Conservation (phyloP, 2,113 vertebrate species). For the Perca flavescens region DNA sequence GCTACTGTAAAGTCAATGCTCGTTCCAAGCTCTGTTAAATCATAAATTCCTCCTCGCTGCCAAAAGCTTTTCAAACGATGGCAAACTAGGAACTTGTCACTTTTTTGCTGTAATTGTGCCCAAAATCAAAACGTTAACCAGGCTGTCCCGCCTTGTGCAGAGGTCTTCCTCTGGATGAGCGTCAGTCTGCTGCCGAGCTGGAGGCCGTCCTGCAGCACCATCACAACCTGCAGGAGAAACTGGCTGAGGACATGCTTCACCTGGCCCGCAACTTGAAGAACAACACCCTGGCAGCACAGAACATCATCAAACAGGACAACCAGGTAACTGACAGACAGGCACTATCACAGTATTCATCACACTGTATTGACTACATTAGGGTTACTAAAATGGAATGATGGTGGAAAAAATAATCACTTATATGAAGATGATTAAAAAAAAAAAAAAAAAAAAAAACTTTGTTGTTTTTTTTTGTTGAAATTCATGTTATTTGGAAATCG, state of each 20-base stretch:
- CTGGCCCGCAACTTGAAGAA: constrained; percentile 96
- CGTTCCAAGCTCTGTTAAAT: background rate
- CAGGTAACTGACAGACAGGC: constrained; percentile 83
- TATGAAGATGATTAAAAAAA: too few relatives aligned
- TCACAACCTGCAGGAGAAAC: constrained; percentile 94
- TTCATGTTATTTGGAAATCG: too few relatives aligned
- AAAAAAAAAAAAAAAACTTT: too few relatives aligned
- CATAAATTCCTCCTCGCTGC: background rate
- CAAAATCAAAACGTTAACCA: background rate
- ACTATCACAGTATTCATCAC: background rate
- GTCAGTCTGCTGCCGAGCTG: constrained; percentile 91
- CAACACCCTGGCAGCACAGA: constrained; percentile 95
- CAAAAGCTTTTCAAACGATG: background rate
- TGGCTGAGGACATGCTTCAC: constrained; percentile 97
- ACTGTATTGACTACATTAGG: background rate
- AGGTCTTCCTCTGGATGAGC: constrained; percentile 85
- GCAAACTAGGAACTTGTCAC: background rate
- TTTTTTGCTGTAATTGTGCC: background rate
- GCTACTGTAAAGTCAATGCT: background rate
- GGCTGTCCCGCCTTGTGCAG: constrained; percentile 50
- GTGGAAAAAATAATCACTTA: too few relatives aligned
- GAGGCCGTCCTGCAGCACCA: constrained; percentile 93
- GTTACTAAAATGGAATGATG: background rate
- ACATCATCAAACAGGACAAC: constrained; percentile 97
- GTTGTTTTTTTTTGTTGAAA: too few relatives aligned